phyloP scores from a whole-genome alignment of 30 jellyfish, hydroid and myxozoan genomes.

The Rhopilema esculentum region DNA sequence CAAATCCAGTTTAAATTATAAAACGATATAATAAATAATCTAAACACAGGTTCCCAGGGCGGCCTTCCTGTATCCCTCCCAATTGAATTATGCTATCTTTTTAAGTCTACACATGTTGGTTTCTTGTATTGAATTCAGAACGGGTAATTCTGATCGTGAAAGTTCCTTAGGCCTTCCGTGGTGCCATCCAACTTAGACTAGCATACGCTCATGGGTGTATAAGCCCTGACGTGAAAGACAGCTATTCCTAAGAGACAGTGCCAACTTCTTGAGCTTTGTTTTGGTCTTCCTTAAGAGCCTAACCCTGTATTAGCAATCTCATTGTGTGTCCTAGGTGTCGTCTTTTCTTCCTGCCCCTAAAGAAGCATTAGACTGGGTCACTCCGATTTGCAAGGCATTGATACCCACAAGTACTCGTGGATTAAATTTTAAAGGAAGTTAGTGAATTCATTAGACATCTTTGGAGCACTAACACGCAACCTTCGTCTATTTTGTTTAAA shows the following conservation, averaged over 20 bases:
- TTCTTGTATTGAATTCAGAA: neutral
- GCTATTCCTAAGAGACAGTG: neutral
- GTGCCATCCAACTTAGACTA: constrained; percentile 31
- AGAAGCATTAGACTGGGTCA: constrained; percentile 25
- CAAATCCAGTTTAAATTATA: constrained; percentile 36
- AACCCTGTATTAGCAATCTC: neutral
- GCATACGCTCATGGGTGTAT: constrained; percentile 13
- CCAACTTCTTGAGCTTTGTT: neutral
- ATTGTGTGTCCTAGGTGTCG: neutral
- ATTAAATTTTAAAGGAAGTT: neutral
- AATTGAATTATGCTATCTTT: neutral
- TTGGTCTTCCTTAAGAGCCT: constrained; percentile 44
- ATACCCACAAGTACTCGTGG: constrained; percentile 1
- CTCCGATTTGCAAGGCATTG: neutral
- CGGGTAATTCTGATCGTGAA: constrained; percentile 13
- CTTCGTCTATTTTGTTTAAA: no score
- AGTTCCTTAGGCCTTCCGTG: constrained; percentile 29
- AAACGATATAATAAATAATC: constrained; percentile 20
- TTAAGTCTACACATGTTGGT: neutral
- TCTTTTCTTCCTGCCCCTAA: constrained; percentile 8
- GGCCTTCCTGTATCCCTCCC: constrained; percentile 25
- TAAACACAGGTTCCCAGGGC: constrained; percentile 17
- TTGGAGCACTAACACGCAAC: neutral
- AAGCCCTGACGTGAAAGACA: neutral
- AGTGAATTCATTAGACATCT: neutral